phyloP scores from a whole-genome alignment of 92 coral and sea anemone genomes.

The Porites evermanni region DNA sequence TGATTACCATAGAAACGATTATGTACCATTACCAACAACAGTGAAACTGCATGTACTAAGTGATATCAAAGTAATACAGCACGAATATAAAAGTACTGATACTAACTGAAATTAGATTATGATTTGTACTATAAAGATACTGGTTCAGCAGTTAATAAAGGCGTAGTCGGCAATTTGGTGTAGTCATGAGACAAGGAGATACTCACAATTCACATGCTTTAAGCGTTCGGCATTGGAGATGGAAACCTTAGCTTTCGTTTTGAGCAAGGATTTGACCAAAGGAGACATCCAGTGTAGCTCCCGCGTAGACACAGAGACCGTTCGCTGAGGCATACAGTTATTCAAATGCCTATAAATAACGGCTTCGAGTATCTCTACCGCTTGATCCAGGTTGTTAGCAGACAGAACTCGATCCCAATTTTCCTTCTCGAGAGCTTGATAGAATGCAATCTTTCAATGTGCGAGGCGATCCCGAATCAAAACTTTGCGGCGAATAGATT shows the following conservation, averaged over 20 bases:
- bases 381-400: constrained; percentile 23
- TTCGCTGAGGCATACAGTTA: constrained; percentile 35
- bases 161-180: too few relatives aligned
- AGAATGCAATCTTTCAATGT: constrained; percentile 53
- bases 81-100: too few relatives aligned
- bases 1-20: too few relatives aligned
- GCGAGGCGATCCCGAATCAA: constrained; percentile 41
- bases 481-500: constrained; percentile 59
- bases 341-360: constrained; percentile 45
- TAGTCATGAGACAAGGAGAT: too few relatives aligned
- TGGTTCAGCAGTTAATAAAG: too few relatives aligned
- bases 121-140: too few relatives aligned
- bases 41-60: too few relatives aligned
- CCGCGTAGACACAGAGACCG: constrained; percentile 40
- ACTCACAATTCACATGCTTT: too few relatives aligned
- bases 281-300: constrained; percentile 69
- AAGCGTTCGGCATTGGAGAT: too few relatives aligned
- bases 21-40: too few relatives aligned
- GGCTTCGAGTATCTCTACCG: constrained; percentile 42
- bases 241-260: constrained; percentile 51
- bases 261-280: constrained; percentile 41
- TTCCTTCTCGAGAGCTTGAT: constrained; percentile 21
- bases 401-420: constrained; percentile 42
- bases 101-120: too few relatives aligned
- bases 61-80: too few relatives aligned